Evolutionary conservation across 2,888 invertebrate species (phyloP), one percentile per base, ranked within the genome.

Genomic region (Orthosia gracilis): DNA sequence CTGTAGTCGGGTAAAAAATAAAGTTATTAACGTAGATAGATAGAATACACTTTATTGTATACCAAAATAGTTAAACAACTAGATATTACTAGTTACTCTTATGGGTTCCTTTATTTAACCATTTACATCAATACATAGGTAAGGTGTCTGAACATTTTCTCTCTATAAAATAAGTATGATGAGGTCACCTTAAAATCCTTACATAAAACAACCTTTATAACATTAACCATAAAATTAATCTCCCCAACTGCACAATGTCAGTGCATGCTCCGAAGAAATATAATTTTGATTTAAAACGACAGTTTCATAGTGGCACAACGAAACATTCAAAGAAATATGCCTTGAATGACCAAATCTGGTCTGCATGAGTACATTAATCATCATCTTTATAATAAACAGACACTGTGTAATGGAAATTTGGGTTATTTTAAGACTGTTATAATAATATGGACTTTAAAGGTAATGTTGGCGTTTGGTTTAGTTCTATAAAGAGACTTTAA

Each of bases 281-380:
- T 86, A 87, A 88, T 73, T 85, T 87, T 86, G 86, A 88, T 88
- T 88, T 86, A 87, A 84, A 83, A 78, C 55, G 77, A 77, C 76
- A 75, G 71, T 69, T 71, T 73, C 50, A 80, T 77, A 73, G 63
- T 68, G 66, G 54, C 58, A 73, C 75, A 77, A 82, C 73, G 65
- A 73, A 82, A 78, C 75, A 59, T 84, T 78, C 69, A 83, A 87
- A 79, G 87, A 83, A 86, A 76, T 78, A 73, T 69, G 18, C 55
- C 58, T 57, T 21, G 45, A 65, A 85, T 76, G 68, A 78, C 85
- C 78, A 79, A 84, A 85, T 68, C 80, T 82, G 87, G 85, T 76
- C 64, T 76, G 72, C 78, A 69, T 68, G 57, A 55, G 62, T 23
- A 74, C 80, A 85, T 87, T 79, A 62, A 87, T 85, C 85, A 86